phyloP scores from a whole-genome alignment of 2,888 invertebrate species.

The Horisme vitalbata region DNA sequence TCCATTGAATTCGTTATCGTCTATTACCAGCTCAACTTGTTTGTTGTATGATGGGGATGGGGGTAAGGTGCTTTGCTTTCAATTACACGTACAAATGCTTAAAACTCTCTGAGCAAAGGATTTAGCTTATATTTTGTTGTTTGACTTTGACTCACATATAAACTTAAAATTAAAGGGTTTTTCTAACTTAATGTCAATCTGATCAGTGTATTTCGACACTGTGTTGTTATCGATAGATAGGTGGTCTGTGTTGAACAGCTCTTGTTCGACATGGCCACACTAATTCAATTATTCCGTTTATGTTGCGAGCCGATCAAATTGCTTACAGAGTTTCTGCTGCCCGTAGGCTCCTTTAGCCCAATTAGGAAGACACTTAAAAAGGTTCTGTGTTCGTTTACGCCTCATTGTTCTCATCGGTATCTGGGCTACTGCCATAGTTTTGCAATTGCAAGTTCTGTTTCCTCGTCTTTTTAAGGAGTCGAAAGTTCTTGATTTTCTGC shows the following conservation, averaged over 20 bases:
- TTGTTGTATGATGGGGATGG: too few relatives aligned
- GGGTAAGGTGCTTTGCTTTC: too few relatives aligned
- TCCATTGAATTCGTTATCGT: constrained; percentile 10
- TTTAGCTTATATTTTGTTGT: too few relatives aligned
- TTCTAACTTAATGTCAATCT: constrained; percentile 5
- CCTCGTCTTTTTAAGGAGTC: constrained; percentile 78
- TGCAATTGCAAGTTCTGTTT: constrained; percentile 61
- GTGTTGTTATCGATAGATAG: too few relatives aligned
- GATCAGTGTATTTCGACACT: constrained; percentile 20
- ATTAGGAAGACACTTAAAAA: constrained; percentile 78
- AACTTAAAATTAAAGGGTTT: too few relatives aligned
- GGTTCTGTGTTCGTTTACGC: constrained; percentile 69
- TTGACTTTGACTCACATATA: too few relatives aligned
- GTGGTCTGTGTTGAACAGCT: constrained; percentile 49
- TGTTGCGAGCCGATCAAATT: constrained; percentile 70
- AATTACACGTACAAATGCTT: too few relatives aligned
- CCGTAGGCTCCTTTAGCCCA: constrained; percentile 63
- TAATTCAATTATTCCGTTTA: constrained; percentile 79
- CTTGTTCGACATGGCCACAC: constrained; percentile 64
- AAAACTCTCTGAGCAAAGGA: too few relatives aligned
- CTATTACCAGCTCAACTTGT: too few relatives aligned
- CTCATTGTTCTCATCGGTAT: constrained; percentile 74
- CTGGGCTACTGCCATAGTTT: constrained; percentile 69
- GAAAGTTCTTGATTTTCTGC: constrained; percentile 75
- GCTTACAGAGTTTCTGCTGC: constrained; percentile 74